These are phyloP conservation scores for Gymnocheta viridis DNA, from an alignment of 2,888 invertebrate species.

Conservation along the genomic window DNA sequence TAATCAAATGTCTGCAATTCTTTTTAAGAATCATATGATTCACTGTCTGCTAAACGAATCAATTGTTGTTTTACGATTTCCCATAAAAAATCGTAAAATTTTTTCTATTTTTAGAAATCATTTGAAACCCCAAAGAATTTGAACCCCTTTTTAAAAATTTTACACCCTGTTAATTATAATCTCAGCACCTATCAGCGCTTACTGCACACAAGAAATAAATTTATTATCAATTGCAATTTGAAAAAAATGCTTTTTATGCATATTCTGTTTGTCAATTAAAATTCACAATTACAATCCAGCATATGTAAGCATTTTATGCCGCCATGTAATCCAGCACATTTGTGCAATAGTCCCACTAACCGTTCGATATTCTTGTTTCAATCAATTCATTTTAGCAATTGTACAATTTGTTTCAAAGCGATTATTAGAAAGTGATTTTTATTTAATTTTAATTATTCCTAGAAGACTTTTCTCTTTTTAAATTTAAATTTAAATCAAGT, in stretches of 20 bases:
- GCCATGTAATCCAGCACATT: not conserved
- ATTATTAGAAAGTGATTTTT: slow-evolving; percentile 41
- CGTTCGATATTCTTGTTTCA: slow-evolving; percentile 23
- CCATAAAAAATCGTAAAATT: not conserved
- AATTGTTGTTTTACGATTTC: not conserved
- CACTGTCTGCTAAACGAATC: not conserved
- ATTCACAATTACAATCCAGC: slow-evolving; percentile 13
- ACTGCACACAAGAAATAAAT: not conserved
- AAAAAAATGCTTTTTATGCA: not conserved
- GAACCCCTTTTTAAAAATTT: not conserved
- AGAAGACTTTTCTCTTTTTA: not conserved
- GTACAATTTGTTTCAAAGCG: slow-evolving; percentile 30
- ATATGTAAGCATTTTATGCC: slow-evolving; percentile 14
- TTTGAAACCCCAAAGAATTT: no score
- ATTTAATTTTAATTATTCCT: not conserved
- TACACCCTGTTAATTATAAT: not conserved
- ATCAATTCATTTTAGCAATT: slow-evolving; percentile 13
- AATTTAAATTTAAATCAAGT: not conserved
- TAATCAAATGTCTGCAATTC: slow-evolving; percentile 1
- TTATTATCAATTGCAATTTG: slow-evolving; percentile 11
- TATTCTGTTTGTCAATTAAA: slow-evolving; percentile 9
- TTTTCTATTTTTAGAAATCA: not conserved
- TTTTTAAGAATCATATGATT: slow-evolving; percentile 13
- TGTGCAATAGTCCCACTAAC: not conserved
- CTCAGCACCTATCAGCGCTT: not conserved